phyloP scores from a whole-genome alignment of 2,113 vertebrate species.

The Chaetodon auriga region DNA sequence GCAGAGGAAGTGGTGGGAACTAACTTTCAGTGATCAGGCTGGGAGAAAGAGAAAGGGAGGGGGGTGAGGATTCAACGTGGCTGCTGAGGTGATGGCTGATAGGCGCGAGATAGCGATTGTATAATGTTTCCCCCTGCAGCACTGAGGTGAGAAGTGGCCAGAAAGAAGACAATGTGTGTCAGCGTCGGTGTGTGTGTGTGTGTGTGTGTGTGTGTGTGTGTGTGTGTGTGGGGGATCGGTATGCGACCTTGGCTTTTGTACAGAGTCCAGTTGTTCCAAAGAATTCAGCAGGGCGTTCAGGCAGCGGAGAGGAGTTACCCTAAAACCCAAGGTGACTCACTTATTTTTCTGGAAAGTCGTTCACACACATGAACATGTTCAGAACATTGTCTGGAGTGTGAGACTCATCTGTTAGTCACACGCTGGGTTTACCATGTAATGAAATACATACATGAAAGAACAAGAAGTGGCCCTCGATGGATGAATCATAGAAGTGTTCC shows the following conservation, averaged over 20 bases:
- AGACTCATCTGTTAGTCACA: constrained; percentile 4
- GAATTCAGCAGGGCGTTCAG: constrained; percentile 54
- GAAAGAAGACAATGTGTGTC: constrained; percentile 42
- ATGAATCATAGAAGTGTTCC: neutral
- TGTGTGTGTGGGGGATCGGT: constrained; percentile 47
- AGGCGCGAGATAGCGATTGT: constrained; percentile 32
- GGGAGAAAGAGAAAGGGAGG: neutral
- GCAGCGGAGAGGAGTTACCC: constrained; percentile 50
- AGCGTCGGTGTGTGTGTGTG: neutral
- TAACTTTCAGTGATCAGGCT: constrained; percentile 1
- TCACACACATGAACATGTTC: neutral
- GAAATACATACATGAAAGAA: neutral
- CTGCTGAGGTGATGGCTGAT: constrained; percentile 42
- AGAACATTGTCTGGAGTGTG: neutral
- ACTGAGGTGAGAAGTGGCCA: constrained; percentile 37
- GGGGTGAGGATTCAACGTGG: neutral
- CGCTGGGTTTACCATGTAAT: constrained; percentile 5
- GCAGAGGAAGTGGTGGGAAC: constrained; percentile 37
- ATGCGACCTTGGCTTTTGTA: constrained; percentile 75
- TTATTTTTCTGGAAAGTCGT: constrained; percentile 46
- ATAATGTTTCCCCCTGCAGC: constrained; percentile 43
- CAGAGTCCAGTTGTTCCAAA: constrained; percentile 69
- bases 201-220: constrained; percentile 23
- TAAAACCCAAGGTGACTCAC: constrained; percentile 69
- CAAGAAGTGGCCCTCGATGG: neutral